Base-by-base conservation (phyloP, 2,888 invertebrate genomes). In the Trachelus stipa region DNA sequence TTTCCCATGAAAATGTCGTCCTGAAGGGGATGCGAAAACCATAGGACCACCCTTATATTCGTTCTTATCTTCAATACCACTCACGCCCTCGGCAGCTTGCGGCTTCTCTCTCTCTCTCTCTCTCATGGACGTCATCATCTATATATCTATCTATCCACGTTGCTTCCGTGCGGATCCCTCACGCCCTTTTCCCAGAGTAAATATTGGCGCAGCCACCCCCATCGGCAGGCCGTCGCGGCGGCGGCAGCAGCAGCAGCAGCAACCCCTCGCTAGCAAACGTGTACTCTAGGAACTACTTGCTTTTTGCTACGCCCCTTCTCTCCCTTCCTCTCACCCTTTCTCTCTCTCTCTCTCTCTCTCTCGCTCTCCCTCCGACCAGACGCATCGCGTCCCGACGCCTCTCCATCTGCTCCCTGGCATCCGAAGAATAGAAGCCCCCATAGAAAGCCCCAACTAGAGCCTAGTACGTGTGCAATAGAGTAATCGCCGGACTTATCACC, bases 131-230 rank as follows among this genome's bases (percentile, higher is more conserved):
- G 40, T 40, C 40, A 40, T 40, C 40, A 6, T 40, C 40, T 40
- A n/a, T n/a, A n/a, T n/a, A 6, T 40, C 35, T 35, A 35, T 37
- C 40, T 6, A 40, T 40, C 40, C 40, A 15, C 15, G 15, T 40
- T 78, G 79, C 87, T 85, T 83, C 81, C 82, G 78, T 69, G 73
- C 80, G 81, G 82, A 81, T 82, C 82, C 77, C 77, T 69, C 85
- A 85, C 83, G 86, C 84, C 87, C 87, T 87, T 88, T 85, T 84
- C 82, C 82, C 81, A 88, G 88, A 88, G 90, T 91, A 89, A 91
- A 90, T 91, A 91, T 91, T 91, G 89, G 90, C 88, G 87, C 87
- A 90, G 89, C 90, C 90, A 90, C 86, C 87, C 88, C 88, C 69
- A 86, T 82, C 81, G 79, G 73, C 69, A 76, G 75, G 35, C 73